Percentiles rank a stretch among this genome's conserved stretches.
Conservation (phyloP, 2,113 vertebrate genomes). For the Marmota monax region DNA sequence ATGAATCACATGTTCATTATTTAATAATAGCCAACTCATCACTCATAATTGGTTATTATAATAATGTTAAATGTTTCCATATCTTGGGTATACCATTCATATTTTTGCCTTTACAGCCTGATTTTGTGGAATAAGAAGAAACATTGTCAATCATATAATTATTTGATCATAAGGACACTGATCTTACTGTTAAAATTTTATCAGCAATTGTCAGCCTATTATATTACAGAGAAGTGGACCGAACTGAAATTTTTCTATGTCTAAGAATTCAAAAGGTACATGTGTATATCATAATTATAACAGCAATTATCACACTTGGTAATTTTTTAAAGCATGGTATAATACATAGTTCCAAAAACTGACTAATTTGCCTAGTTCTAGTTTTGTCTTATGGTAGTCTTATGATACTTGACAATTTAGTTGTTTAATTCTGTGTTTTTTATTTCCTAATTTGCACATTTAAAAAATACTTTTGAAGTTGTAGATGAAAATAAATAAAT, state of each 20-base stretch:
- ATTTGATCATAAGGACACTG: background rate
- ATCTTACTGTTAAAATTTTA: background rate
- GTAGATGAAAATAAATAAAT: too few relatives aligned
- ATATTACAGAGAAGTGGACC: background rate
- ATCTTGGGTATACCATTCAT: background rate
- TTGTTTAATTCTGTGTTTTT: background rate
- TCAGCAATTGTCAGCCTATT: background rate
- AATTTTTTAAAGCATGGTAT: background rate
- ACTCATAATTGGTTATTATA: background rate
- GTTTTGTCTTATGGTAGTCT: background rate
- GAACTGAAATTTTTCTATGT: background rate
- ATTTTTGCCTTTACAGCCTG: background rate
- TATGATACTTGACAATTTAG: background rate
- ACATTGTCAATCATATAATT: background rate
- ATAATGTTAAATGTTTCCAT: background rate
- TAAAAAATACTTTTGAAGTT: too few relatives aligned
- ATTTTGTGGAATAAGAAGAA: background rate
- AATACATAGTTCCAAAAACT: background rate
- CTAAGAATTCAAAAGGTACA: background rate
- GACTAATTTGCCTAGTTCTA: background rate
- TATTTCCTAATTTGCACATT: background rate
- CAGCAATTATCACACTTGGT: background rate
- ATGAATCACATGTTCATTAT: background rate
- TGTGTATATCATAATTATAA: slow-evolving; percentile 1
- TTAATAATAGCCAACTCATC: background rate